Percentiles rank a stretch among this genome's conserved stretches.
Conservation (phyloP, 1,140 invertebrate genomes). For the Scaptomyza montana region DNA sequence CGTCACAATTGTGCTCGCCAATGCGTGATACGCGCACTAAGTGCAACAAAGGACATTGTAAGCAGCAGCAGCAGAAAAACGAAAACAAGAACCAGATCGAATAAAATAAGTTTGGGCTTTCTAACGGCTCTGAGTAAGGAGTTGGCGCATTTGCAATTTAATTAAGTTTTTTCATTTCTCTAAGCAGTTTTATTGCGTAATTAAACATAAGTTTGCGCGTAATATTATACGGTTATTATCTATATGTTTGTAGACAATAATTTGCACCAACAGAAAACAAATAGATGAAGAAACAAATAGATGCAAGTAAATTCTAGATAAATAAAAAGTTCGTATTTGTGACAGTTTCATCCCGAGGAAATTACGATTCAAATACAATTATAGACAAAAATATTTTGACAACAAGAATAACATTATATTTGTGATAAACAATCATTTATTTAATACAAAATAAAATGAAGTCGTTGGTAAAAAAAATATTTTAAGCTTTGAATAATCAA, state of each 20-base stretch:
- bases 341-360: constrained; percentile 28
- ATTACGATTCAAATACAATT: constrained; percentile 40
- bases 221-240: constrained; percentile 50
- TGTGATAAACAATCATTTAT: too few species aligned
- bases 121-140: neutral
- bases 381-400: neutral
- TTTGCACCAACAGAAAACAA: constrained; percentile 50
- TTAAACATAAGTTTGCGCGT: constrained; percentile 12
- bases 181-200: neutral
- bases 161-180: constrained; percentile 11
- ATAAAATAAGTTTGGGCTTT: constrained; percentile 2
- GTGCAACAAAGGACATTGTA: constrained; percentile 6
- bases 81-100: neutral
- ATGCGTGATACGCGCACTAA: constrained; percentile 80
- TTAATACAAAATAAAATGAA: too few species aligned
- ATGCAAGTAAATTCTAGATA: constrained; percentile 56
- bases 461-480: too few species aligned
- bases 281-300: too few species aligned
- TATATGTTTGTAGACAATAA: constrained; percentile 80
- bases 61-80: neutral
- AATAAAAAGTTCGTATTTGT: constrained; percentile 46
- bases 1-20: constrained; percentile 72
- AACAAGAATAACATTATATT: too few species aligned
- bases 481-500: too few species aligned
- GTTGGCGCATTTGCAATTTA: neutral